These are phyloP conservation scores for Mustela nigripes DNA, from an alignment of 2,113 vertebrate species.

Conservation along the genomic window DNA sequence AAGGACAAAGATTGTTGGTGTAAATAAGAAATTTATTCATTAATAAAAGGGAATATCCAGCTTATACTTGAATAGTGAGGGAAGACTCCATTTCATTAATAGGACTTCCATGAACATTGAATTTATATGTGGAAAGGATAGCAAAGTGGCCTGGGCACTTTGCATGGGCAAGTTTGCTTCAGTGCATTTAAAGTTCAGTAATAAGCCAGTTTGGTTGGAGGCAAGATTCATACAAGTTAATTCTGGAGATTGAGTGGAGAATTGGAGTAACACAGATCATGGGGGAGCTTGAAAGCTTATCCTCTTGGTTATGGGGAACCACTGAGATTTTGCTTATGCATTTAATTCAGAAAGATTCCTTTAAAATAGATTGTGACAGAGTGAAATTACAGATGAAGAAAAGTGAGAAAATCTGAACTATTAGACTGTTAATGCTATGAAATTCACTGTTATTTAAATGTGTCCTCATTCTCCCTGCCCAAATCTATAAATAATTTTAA, in stretches of 20 bases:
- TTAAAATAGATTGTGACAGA: slow-evolving; percentile 8
- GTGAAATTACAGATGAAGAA: slow-evolving; percentile 22
- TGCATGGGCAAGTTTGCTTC: no score
- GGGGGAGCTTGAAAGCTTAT: not conserved
- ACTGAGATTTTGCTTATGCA: slow-evolving; percentile 10
- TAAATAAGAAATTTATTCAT: slow-evolving; percentile 12
- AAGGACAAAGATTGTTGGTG: not conserved
- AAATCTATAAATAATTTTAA: slow-evolving; percentile 24
- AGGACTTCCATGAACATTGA: not conserved
- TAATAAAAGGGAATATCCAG: not conserved
- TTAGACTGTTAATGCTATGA: not conserved
- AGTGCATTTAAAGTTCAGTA: slow-evolving; percentile 3
- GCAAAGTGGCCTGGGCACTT: not conserved
- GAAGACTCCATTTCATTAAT: not conserved
- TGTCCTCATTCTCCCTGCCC: not conserved
- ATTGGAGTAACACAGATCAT: not conserved
- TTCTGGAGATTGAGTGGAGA: slow-evolving; percentile 16
- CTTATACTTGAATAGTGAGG: not conserved
- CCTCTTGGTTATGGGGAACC: not conserved
- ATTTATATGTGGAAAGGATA: not conserved
- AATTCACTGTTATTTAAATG: slow-evolving; percentile 24
- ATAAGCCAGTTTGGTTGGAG: not conserved
- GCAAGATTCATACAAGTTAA: not conserved
- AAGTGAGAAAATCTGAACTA: not conserved
- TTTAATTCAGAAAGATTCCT: slow-evolving; percentile 44